phyloP scores from a whole-genome alignment of 53 echinoderm and acorn worm genomes.

The Hippasteria phrygiana region DNA sequence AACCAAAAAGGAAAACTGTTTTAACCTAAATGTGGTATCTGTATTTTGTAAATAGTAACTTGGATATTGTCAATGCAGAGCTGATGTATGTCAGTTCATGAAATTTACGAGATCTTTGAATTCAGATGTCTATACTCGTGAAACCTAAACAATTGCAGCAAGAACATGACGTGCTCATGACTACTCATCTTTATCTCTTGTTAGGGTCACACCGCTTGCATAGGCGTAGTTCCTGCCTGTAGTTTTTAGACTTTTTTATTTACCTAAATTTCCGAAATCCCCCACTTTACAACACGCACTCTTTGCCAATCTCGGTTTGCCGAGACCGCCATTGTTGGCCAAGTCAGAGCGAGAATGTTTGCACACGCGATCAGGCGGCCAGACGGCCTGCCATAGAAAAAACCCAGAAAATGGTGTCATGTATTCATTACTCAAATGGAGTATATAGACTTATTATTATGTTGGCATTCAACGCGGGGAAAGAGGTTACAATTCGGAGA shows the following conservation, averaged over 20 bases:
- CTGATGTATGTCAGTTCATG: too few relatives aligned
- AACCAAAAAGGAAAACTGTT: too few relatives aligned
- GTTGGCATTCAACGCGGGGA: constrained; percentile 37
- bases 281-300: constrained; percentile 49
- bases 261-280: constrained; percentile 26
- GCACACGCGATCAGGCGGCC: constrained; percentile 41
- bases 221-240: background rate
- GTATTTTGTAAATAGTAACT: too few relatives aligned
- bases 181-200: background rate
- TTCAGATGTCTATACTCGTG: too few relatives aligned
- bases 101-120: too few relatives aligned
- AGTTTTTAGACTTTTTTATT: constrained; percentile 8
- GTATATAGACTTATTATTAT: constrained; percentile 40
- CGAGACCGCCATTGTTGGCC: constrained; percentile 24
- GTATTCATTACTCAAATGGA: constrained; percentile 24
- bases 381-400: constrained; percentile 20
- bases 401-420: constrained; percentile 36
- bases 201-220: background rate
- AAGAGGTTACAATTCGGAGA: constrained; percentile 48
- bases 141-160: too few relatives aligned
- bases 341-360: constrained; percentile 50
- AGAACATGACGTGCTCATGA: too few relatives aligned
- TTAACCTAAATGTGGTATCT: too few relatives aligned
- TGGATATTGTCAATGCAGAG: too few relatives aligned
- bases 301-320: constrained; percentile 38